Conservation (phyloP, 2,888 invertebrate genomes). For the Chironomus tentans region DNA sequence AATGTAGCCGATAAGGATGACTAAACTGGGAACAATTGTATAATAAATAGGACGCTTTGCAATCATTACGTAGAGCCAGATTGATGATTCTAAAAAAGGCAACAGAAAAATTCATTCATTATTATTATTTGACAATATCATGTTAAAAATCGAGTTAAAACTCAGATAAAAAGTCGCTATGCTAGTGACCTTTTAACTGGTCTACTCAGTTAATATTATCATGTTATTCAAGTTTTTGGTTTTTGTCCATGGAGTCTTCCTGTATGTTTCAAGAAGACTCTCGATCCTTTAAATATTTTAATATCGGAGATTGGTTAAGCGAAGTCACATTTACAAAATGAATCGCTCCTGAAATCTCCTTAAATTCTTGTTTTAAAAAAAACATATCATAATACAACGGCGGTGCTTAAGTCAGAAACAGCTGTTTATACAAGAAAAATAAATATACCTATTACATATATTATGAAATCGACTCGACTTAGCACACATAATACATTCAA, state of each 20-base stretch:
- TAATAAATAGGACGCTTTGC: constrained; percentile 66
- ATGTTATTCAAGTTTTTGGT: too few relatives aligned
- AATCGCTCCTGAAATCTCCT: not conserved
- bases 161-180: too few relatives aligned
- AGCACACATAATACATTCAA: too few relatives aligned
- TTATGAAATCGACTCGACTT: too few relatives aligned
- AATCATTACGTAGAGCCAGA: constrained; percentile 70
- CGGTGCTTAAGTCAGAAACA: too few relatives aligned
- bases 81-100: constrained; percentile 50
- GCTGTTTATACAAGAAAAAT: not conserved
- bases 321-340: not conserved
- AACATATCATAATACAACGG: too few relatives aligned
- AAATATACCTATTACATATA: not conserved
- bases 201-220: too few relatives aligned
- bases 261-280: too few relatives aligned
- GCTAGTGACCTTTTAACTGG: too few relatives aligned
- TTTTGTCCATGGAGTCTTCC: too few relatives aligned
- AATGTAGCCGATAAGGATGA: constrained; percentile 60
- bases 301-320: not conserved
- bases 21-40: constrained; percentile 71
- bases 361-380: not conserved
- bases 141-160: too few relatives aligned
- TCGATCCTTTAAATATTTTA: not conserved
- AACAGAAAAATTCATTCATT: not conserved
- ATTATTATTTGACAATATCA: too few relatives aligned